Percentiles rank a stretch among this genome's conserved stretches.
Evolutionary conservation across 2,888 invertebrate species (phyloP).

Genomic region (Acleris emargana): DNA sequence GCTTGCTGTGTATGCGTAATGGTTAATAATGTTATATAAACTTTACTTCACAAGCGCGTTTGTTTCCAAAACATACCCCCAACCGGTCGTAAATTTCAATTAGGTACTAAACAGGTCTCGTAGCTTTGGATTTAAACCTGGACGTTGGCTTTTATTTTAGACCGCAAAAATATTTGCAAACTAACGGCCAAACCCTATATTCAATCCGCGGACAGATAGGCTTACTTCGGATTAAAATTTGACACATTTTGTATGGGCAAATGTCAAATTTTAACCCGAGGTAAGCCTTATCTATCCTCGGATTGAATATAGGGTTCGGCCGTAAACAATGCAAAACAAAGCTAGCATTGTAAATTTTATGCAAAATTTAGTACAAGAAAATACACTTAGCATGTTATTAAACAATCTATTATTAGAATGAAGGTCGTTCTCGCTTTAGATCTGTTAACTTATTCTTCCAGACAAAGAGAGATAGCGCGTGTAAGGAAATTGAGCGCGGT

Average conservation of each 20-base stretch:
- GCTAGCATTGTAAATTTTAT: slow-evolving; percentile 17
- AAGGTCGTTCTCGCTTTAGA: slow-evolving; percentile 7
- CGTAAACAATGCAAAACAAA: slow-evolving; percentile 14
- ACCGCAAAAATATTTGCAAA: slow-evolving; percentile 18
- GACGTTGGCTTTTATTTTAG: slow-evolving; percentile 5
- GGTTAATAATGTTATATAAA: not conserved
- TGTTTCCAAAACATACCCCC: slow-evolving; percentile 16
- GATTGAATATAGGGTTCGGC: too few relatives aligned
- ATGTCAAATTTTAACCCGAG: too few relatives aligned
- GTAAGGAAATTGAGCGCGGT: slow-evolving; percentile 71
- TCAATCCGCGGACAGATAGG: too few relatives aligned
- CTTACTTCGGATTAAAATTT: too few relatives aligned
- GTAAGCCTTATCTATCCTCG: too few relatives aligned
- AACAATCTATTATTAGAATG: slow-evolving; percentile 18
- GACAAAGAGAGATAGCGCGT: slow-evolving; percentile 75
- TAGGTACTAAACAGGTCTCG: slow-evolving; percentile 9
- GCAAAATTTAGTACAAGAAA: slow-evolving; percentile 30
- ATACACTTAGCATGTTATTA: slow-evolving; percentile 17
- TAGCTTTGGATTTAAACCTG: slow-evolving; percentile 6
- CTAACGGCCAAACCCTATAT: too few relatives aligned
- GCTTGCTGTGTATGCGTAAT: not conserved
- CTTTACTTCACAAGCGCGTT: not conserved
- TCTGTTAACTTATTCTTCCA: slow-evolving; percentile 51
- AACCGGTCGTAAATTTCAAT: slow-evolving; percentile 1
- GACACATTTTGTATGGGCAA: too few relatives aligned